These are phyloP conservation scores for Paraescarpia echinospica DNA, from an alignment of 1,140 invertebrate genomes.

Conservation along the genomic window DNA sequence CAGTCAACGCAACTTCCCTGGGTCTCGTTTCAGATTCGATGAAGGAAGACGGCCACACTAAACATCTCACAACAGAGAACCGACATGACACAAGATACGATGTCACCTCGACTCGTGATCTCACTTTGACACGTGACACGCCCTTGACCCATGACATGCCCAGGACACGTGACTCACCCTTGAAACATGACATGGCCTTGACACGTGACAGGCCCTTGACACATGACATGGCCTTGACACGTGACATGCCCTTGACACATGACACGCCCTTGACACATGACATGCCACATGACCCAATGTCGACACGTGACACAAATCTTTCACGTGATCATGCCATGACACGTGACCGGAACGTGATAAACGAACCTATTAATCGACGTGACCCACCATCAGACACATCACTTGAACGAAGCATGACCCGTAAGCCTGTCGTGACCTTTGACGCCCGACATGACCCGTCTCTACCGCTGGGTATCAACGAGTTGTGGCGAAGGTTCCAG, in stretches of 20 bases:
- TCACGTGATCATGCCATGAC: background rate
- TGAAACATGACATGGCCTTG: background rate
- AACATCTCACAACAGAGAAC: background rate
- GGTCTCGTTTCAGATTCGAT: background rate
- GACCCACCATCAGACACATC: background rate
- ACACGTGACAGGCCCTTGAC: background rate
- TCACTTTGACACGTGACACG: no score
- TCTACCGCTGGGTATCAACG: constrained; percentile 40
- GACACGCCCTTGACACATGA: constrained; percentile 39
- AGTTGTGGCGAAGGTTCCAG: constrained; percentile 47
- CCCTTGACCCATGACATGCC: background rate
- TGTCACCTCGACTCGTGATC: background rate
- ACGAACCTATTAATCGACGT: background rate
- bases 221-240: constrained; percentile 6
- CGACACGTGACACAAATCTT: background rate
- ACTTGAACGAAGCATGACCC: background rate
- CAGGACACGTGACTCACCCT: no score
- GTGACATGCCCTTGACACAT: constrained; percentile 37
- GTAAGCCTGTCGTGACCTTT: constrained; percentile 28
- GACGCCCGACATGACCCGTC: constrained; percentile 37
- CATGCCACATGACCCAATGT: constrained; percentile 17
- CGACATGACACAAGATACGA: background rate
- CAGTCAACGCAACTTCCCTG: background rate
- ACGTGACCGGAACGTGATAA: no score
- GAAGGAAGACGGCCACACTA: background rate